A percentile compares a stretch with the other conserved stretches of the same genome.
Conservation (phyloP, 2,888 invertebrate species). For the Trichogramma evanescens region DNA sequence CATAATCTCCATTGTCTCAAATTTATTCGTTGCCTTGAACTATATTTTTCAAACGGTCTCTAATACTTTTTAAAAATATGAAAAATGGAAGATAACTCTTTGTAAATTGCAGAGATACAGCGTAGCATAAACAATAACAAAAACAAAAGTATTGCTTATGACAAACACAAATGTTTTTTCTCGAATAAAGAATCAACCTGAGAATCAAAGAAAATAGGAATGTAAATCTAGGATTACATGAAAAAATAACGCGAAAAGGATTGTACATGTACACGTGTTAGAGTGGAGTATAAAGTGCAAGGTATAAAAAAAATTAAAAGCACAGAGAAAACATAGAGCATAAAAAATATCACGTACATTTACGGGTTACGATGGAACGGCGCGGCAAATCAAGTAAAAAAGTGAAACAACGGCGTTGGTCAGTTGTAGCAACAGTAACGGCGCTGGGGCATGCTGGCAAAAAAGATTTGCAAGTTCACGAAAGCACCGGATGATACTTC, state of each 20-base stretch:
- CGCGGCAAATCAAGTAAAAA: neutral
- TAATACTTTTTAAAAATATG: no score
- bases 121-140: no score
- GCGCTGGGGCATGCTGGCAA: neutral
- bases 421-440: neutral
- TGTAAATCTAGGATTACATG: neutral
- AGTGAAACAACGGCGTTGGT: neutral
- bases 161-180: no score
- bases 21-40: no score
- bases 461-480: slow-evolving; percentile 13
- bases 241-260: neutral
- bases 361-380: neutral
- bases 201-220: neutral
- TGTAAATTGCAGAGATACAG: no score
- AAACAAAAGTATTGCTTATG: no score
- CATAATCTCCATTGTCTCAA: slow-evolving; percentile 8
- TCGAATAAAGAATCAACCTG: no score
- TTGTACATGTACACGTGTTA: neutral
- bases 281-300: neutral
- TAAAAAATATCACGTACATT: neutral
- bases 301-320: neutral
- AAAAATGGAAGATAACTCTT: no score
- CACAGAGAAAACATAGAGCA: neutral
- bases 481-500: slow-evolving; percentile 18
- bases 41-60: no score